Evolutionary conservation across 2,797 vertebrate species (phyloP), one percentile per base, ranked within the genome.

Genomic region (Lacerta agilis): DNA sequence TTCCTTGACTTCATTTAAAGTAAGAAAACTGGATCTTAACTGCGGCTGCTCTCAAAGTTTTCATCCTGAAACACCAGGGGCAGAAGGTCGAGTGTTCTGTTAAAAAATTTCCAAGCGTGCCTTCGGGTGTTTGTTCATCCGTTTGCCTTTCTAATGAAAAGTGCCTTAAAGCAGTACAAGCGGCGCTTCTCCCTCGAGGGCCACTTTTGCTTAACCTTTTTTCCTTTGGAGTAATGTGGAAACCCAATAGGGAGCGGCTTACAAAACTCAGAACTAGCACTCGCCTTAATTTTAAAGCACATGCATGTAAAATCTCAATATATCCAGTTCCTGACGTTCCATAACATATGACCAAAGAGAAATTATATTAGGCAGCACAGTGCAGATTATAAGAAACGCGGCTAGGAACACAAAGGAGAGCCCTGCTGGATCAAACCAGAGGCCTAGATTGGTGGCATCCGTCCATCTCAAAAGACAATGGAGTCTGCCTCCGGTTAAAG

Each of bases 11-110:
- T 88, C 72, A 85, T 85, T 75, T 64, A 58, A 84, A 45, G 43
- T 69, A 43, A 75, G 75, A 66, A 80, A 88, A 49, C 75, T 78
- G 0, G 73, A 84, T 88, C 82, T 43, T 8, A 82, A 71, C 83
- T 66, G 64, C 11, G 78, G 25, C 23, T 87, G 43, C 64, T 75
- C 83, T 72, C 38, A 85, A 83, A 66, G 1, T 76, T 90, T 91
- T 92, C 8, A 81, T 88, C 85, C 69, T 85, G 66, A 88, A 91
- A 61, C 77, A 83, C 75, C 11, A 83, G 86, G 86, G 17, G 71
- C 49, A 92, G 72, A 88, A 85, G 43, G 45, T 1, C 49, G 86
- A n/a, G 0, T 81, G 20, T 79, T 89, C 88, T 84, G 67, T 80
- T 23, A 23, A 58, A 64, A n/a, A 73, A 73, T n/a, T 72, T 79